These are phyloP conservation scores for Zele albiditarsus DNA, from an alignment of 2,888 invertebrate genomes.

Conservation along the genomic window DNA sequence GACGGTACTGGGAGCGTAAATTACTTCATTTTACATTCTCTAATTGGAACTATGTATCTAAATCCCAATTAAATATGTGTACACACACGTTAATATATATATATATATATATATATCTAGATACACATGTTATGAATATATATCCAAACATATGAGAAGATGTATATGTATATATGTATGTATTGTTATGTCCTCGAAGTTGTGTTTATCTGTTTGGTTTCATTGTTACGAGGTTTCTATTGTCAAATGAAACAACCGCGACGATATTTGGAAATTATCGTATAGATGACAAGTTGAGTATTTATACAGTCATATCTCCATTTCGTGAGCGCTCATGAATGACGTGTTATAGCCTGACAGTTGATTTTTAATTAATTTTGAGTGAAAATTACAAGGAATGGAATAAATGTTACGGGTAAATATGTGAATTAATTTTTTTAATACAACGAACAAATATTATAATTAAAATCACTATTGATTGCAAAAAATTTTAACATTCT, in stretches of 20 bases:
- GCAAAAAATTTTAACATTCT: too few relatives aligned
- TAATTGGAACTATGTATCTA: neutral
- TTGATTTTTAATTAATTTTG: too few relatives aligned
- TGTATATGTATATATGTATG: neutral
- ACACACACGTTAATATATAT: neutral
- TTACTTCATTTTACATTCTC: neutral
- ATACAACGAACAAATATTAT: too few relatives aligned
- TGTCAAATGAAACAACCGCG: neutral
- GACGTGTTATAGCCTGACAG: too few relatives aligned
- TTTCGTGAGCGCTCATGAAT: too few relatives aligned
- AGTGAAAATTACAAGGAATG: too few relatives aligned
- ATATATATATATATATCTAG: too few relatives aligned
- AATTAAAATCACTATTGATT: too few relatives aligned
- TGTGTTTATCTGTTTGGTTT: conserved; percentile 3
- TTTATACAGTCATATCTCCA: too few relatives aligned
- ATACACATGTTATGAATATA: neutral
- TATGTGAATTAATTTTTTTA: too few relatives aligned
- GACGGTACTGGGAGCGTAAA: neutral
- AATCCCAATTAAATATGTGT: neutral
- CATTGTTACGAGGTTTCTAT: neutral
- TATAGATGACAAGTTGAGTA: neutral
- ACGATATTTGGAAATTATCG: neutral
- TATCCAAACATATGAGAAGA: too few relatives aligned
- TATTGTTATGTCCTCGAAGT: neutral
- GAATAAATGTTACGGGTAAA: too few relatives aligned